These are phyloP conservation scores for Channallabes apus DNA, from an alignment of 2,797 vertebrate species.

Conservation along the genomic window DNA sequence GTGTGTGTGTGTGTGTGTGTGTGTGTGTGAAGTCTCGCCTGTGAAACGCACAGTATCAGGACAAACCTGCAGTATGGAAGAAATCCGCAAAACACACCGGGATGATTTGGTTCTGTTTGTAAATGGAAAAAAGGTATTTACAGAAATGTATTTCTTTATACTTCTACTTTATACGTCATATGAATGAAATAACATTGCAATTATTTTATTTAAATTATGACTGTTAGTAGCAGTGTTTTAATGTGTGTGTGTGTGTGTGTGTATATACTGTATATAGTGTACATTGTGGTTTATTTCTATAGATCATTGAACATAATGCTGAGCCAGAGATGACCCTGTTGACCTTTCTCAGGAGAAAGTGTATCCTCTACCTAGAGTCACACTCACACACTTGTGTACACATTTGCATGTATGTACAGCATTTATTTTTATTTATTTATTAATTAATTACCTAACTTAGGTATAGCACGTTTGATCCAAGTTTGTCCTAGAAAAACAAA, in stretches of 20 bases:
- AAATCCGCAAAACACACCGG: constrained; percentile 13
- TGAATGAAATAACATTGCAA: too few species aligned
- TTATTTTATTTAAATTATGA: too few species aligned
- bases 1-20: neutral
- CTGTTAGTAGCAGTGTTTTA: too few species aligned
- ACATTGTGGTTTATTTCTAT: neutral
- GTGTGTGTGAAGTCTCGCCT: neutral
- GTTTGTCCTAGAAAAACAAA: neutral
- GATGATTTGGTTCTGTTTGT: constrained; percentile 60
- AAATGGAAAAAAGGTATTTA: constrained; percentile 61
- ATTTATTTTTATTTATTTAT: too few species aligned
- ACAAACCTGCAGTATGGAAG: constrained; percentile 36
- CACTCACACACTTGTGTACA: too few species aligned
- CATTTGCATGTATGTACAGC: too few species aligned
- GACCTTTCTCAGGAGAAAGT: constrained; percentile 83
- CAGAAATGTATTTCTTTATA: neutral
- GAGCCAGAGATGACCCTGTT: constrained; percentile 89
- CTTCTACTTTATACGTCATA: too few species aligned
- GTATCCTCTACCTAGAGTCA: constrained; percentile 69
- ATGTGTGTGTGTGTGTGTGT: neutral
- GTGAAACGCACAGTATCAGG: too few species aligned
- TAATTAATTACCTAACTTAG: neutral
- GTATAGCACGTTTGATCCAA: neutral
- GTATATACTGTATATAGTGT: too few species aligned
- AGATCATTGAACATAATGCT: constrained; percentile 86